Evolutionary conservation across 2,113 vertebrate genomes (phyloP), one percentile per base, ranked within the genome.

Genomic region (Chrysemys picta): DNA sequence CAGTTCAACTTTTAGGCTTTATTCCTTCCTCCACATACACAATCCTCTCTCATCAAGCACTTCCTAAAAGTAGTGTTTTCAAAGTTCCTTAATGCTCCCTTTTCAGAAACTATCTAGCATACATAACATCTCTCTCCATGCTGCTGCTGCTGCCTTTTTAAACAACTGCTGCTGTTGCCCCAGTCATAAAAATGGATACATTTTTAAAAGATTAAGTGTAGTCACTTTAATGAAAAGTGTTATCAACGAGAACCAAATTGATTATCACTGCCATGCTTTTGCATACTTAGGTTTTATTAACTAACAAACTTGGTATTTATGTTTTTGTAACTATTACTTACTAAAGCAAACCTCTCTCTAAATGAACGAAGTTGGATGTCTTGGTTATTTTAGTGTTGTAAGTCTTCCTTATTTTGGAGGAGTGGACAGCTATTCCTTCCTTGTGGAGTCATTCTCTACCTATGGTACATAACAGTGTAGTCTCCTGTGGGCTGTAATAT

Each of bases 261-360:
- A 82, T 7, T 0, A 0, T 62, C n/a, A 9, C 14, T 10, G 22
- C 9, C 56, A 54, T 54, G 53, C 24, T 22, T 54, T 54, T 54
- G 22, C 21, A 52, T 52, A 4, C 21, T 57, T 57, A 57, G 8
- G 56, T 57, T 57, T 57, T 27, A 57, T 57, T 25, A 57, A 57
- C 56, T 57, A 57, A 57, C 56, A 24, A 57, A 57, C 24, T 57
- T 57, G 56, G 22, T 11, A 57, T 25, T 57, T 57, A 54, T 54
- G 24, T 57, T 57, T 57, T 57, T 57, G 56, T 57, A 24, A 57
- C 10, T 24, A 57, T 57, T 27, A 57, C 24, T 57, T 57, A 57
- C 24, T 57, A 24, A 57, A 57, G 56, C 56, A 57, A 25, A 57
- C 24, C 56, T 56, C 22, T 56, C 22, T 7, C 54, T 56, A 56